These are phyloP conservation scores for Ylistrum balloti DNA, from an alignment of 1,140 invertebrate genomes.

Conservation along the genomic window DNA sequence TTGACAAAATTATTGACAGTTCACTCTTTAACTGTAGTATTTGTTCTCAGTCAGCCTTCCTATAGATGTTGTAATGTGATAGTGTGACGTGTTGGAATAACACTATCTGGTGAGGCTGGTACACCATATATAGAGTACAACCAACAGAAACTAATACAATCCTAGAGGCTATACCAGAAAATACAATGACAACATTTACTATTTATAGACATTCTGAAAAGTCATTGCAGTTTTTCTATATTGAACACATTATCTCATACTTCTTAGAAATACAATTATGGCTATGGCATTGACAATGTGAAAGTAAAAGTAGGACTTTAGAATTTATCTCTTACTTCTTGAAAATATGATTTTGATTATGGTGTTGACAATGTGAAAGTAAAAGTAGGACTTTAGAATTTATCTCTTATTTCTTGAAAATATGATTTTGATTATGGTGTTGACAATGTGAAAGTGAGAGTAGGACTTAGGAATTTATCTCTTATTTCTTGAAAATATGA, in stretches of 20 bases:
- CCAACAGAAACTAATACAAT: neutral
- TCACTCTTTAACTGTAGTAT: neutral
- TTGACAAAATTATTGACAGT: neutral
- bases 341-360: too few relatives aligned
- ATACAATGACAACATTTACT: neutral
- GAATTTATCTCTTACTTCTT: too few relatives aligned
- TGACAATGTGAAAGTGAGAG: too few relatives aligned
- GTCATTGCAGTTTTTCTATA: neutral
- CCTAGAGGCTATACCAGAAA: neutral
- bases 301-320: neutral
- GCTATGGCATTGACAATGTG: neutral
- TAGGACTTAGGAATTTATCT: too few relatives aligned
- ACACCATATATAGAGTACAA: neutral
- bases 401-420: too few relatives aligned
- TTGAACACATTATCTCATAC: neutral
- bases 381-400: too few relatives aligned
- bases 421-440: too few relatives aligned
- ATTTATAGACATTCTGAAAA: neutral
- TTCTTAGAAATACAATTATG: constrained; percentile 1
- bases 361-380: too few relatives aligned
- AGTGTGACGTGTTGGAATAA: neutral
- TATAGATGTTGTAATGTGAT: neutral
- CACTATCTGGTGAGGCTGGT: neutral
- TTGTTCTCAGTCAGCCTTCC: neutral
- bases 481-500: too few relatives aligned